Evolutionary conservation across 1,140 invertebrate species (phyloP).

Genomic region (Eulimnadia texana): DNA sequence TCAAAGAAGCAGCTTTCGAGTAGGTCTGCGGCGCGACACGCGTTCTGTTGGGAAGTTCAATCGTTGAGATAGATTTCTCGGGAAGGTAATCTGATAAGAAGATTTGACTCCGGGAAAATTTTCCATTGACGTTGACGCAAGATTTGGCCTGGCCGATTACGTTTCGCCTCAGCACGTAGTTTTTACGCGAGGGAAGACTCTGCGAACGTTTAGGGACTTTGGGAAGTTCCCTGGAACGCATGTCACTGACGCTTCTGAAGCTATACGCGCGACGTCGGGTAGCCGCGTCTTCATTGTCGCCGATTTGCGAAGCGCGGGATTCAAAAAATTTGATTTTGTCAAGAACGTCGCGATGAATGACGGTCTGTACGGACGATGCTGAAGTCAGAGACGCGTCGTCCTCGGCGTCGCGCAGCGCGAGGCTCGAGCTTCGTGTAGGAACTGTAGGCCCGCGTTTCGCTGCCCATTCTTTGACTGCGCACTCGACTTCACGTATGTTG

Average conservation of each 20-base stretch:
- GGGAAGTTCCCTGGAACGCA: background rate
- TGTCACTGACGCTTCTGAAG: slow-evolving; percentile 2
- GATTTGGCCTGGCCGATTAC: background rate
- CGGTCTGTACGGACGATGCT: slow-evolving; percentile 21
- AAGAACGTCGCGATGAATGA: slow-evolving; percentile 40
- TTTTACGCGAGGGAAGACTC: background rate
- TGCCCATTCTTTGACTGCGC: slow-evolving; percentile 34
- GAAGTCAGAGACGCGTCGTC: slow-evolving; percentile 20
- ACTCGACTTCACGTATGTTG: slow-evolving; percentile 31
- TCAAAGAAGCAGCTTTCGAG: background rate
- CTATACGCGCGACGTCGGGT: background rate
- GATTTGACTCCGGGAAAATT: background rate
- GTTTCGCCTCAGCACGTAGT: background rate
- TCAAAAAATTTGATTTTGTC: slow-evolving; percentile 67
- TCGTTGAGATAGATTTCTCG: background rate
- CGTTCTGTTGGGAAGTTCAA: background rate
- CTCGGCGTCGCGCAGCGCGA: background rate
- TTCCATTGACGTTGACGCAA: background rate
- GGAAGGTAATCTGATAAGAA: background rate
- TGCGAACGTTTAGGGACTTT: background rate
- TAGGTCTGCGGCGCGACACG: background rate
- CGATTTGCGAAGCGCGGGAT: slow-evolving; percentile 21
- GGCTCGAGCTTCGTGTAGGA: background rate
- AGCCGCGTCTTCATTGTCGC: background rate
- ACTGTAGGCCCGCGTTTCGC: background rate